Conservation (phyloP, 2,113 vertebrate genomes). For the human region DNA sequence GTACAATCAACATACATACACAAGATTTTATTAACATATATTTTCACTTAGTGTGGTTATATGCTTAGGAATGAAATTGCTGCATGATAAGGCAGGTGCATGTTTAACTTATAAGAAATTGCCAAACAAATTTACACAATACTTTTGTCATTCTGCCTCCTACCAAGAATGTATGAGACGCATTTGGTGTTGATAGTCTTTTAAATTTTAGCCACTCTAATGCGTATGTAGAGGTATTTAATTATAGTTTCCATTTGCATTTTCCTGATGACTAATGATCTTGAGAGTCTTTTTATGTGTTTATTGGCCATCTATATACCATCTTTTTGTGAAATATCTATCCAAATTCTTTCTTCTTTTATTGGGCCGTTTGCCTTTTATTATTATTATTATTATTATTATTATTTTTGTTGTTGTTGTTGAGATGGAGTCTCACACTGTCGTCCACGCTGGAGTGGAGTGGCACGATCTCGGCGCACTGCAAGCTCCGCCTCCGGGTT, state of each 20-base stretch:
- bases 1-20: not conserved
- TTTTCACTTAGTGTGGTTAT: not conserved
- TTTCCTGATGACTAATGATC: slow-evolving; percentile 11
- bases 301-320: not conserved
- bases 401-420: too few relatives aligned
- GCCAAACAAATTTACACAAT: not conserved
- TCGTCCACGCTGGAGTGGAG: too few relatives aligned
- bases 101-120: not conserved
- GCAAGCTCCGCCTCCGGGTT: too few relatives aligned
- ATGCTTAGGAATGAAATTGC: not conserved
- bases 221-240: not conserved
- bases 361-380: not conserved
- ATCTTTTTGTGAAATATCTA: not conserved
- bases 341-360: not conserved
- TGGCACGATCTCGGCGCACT: too few relatives aligned
- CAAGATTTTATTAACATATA: not conserved
- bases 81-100: not conserved
- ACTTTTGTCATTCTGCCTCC: not conserved
- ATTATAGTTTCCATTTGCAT: slow-evolving; percentile 14
- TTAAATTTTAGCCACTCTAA: not conserved
- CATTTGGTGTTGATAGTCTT: not conserved
- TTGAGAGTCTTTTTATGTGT: not conserved
- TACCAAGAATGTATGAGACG: not conserved
- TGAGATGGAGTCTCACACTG: too few relatives aligned
- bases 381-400: not conserved